A percentile compares a stretch with the other conserved stretches of the same genome.
These are phyloP conservation scores for Eulacestoma nigropectus DNA, from an alignment of 2,113 vertebrate species.

Conservation along the genomic window DNA sequence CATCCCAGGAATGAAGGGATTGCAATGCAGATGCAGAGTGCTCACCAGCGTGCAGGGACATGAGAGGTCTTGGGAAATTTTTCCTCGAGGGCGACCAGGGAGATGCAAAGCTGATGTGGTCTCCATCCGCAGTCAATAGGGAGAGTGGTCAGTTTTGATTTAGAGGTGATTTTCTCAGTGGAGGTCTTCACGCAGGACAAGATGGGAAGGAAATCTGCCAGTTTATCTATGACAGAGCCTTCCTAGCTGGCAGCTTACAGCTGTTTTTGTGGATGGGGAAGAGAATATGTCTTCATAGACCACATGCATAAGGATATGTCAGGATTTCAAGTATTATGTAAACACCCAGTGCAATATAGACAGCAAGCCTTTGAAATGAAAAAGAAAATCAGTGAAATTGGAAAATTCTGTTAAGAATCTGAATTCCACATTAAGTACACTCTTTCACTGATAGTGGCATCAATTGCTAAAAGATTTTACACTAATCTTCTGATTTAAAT, in stretches of 20 bases:
- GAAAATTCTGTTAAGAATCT: neutral
- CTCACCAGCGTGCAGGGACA: neutral
- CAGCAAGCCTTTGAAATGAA: neutral
- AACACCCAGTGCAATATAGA: neutral
- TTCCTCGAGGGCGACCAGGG: rapidly evolving
- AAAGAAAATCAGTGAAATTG: neutral
- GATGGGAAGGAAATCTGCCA: neutral
- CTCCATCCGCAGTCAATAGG: neutral
- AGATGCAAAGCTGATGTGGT: neutral
- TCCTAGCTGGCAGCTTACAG: neutral
- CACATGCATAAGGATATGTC: neutral
- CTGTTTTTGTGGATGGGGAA: neutral
- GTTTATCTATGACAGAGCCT: neutral
- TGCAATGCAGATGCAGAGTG: neutral
- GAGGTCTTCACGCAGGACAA: neutral
- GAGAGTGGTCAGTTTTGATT: neutral
- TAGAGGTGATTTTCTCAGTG: neutral
- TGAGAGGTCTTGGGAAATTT: neutral
- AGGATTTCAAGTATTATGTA: neutral
- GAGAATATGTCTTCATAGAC: neutral
- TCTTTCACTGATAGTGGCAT: neutral
- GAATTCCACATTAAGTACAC: neutral
- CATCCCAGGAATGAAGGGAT: rapidly evolving
- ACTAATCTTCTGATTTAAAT: neutral
- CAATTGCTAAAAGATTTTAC: neutral